These are phyloP conservation scores for Agrilus cyanescens DNA, from an alignment of 2,888 invertebrate genomes.

Conservation along the genomic window DNA sequence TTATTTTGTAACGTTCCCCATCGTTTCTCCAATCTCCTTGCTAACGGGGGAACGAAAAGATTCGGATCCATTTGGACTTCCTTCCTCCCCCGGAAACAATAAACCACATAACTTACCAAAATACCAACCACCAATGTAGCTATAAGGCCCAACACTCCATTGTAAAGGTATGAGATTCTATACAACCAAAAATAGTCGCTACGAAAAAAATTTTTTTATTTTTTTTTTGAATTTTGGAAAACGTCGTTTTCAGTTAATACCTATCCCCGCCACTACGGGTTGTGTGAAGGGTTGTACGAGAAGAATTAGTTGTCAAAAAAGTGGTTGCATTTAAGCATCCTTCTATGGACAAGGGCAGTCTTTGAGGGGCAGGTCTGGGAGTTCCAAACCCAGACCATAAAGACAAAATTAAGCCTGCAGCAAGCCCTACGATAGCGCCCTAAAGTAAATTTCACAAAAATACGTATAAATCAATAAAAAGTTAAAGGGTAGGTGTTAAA, in stretches of 20 bases:
- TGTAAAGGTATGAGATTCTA: conserved; percentile 63
- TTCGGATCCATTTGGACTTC: conserved; percentile 36
- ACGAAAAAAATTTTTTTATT: conserved; percentile 14
- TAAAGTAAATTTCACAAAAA: conserved; percentile 25
- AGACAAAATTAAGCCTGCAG: conserved; percentile 52
- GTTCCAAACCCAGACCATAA: conserved; percentile 80
- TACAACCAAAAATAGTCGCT: conserved; percentile 51
- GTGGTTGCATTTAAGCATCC: conserved; percentile 37
- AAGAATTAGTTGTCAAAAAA: conserved; percentile 9
- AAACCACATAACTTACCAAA: conserved; percentile 35
- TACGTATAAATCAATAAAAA: too few relatives aligned
- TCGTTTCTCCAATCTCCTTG: conserved; percentile 32
- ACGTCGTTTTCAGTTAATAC: background rate
- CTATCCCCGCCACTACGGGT: background rate
- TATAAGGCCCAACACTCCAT: conserved; percentile 44
- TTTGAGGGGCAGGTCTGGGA: conserved; percentile 50
- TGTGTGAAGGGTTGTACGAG: background rate
- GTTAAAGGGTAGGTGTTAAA: too few relatives aligned
- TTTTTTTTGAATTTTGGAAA: background rate
- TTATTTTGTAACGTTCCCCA: conserved; percentile 11
- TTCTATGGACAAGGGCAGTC: conserved; percentile 44
- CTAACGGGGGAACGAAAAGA: conserved; percentile 45
- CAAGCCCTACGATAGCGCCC: conserved; percentile 58
- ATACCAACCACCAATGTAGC: conserved; percentile 42
- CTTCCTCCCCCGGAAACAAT: conserved; percentile 5